phyloP scores from a whole-genome alignment of 1,140 invertebrate species.

The Yoshiicerus persimilis region DNA sequence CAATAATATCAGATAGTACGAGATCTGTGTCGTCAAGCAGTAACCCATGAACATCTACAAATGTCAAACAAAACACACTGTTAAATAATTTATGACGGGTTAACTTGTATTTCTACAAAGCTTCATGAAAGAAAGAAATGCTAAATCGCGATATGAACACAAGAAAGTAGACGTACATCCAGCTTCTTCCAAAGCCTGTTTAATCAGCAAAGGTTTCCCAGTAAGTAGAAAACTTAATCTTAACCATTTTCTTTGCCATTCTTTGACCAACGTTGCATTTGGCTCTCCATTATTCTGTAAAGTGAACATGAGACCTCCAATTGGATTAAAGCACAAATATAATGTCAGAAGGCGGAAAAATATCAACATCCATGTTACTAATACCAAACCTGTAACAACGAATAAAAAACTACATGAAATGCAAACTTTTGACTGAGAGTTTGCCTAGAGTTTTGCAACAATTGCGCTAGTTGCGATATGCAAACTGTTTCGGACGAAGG shows the following conservation, averaged over 20 bases:
- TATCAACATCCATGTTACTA: neutral
- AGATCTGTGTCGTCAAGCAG: conserved; percentile 79
- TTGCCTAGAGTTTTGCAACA: too few relatives aligned
- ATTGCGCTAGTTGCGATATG: too few relatives aligned
- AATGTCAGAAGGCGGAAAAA: neutral
- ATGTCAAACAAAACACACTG: neutral
- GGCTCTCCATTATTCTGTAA: neutral
- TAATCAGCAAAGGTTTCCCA: neutral
- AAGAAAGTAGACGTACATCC: conserved; percentile 66
- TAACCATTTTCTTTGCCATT: neutral
- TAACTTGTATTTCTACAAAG: too few relatives aligned
- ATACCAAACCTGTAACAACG: neutral
- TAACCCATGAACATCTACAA: conserved; percentile 67
- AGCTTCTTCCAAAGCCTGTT: conserved; percentile 77
- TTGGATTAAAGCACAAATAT: neutral
- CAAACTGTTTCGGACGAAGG: too few relatives aligned
- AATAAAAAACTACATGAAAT: too few relatives aligned
- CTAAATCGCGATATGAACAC: too few relatives aligned
- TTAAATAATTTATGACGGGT: too few relatives aligned
- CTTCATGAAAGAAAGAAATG: too few relatives aligned
- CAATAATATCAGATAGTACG: conserved; percentile 82
- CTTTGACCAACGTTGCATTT: neutral
- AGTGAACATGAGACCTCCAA: neutral
- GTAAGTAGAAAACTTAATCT: neutral
- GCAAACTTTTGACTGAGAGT: too few relatives aligned